Base-by-base conservation (phyloP, 2,113 vertebrate species). In the Indri indri region DNA sequence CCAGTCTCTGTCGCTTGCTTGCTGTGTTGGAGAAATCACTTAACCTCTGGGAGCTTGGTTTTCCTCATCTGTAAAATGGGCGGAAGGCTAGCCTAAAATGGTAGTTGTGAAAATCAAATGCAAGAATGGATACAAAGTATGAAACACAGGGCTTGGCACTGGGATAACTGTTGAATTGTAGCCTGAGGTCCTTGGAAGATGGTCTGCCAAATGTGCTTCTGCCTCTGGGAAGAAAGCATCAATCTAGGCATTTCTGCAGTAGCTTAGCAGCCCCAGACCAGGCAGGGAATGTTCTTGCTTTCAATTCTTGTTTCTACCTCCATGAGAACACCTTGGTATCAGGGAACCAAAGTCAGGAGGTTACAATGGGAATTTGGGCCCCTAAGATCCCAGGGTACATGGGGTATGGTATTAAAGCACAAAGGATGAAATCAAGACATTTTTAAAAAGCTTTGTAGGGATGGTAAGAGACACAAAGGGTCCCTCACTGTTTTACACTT, bases 401-500 rank as follows among this genome's bases (percentile, higher is more conserved):
- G 25, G 14, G 47, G 79, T 82, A n/a, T 12, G 27, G 66, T 73
- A 40, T 47, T 73, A 73, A 95, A 90, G 47, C 89, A 96, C 90
- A 94, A 93, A 93, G 94, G 66, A 79, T 88, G 91, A 97, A 93
- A 77, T 42, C 74, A 97, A 96, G 30, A 76, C 54, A 77, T 85
- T 71, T 84, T 92, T 73, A 47, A 91, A 96, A 97, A 74, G 88
- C 81, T 95, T 95, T 94, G 97, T 97, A 97, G 79, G 97, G 77
- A 92, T 85, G 50, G 87, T 94, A 91, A 96, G 98, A 97, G 94
- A 92, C 92, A 96, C 95, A 92, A 98, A 97, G 96, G 96, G 8
- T 27, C 95, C 74, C 95, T 96, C n/a, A 50, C 79, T 95, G 63
- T 95, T 98, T 98, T 97, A 95, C 87, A 82, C 96, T 95, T 98